Percentiles rank a stretch among this genome's conserved stretches.
phyloP scores from a whole-genome alignment of 2,888 invertebrate genomes.

The Spilosoma lubricipeda region DNA sequence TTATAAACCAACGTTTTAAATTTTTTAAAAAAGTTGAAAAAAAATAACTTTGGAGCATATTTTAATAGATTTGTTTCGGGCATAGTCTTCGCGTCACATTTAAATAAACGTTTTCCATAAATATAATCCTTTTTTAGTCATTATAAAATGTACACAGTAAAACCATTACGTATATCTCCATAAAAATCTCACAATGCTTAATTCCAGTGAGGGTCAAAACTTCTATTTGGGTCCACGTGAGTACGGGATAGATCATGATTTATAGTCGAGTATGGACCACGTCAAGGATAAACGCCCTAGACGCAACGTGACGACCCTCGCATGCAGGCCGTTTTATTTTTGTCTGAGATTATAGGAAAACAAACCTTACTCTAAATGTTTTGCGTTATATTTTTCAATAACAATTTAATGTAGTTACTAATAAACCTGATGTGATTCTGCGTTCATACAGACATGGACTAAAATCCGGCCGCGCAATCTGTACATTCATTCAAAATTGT shows the following conservation, averaged over 20 bases:
- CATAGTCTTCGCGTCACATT: neutral
- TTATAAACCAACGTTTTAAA: too few relatives aligned
- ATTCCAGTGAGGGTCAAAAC: conserved; percentile 37
- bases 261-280: conserved; percentile 34
- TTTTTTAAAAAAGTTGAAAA: too few relatives aligned
- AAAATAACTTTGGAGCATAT: too few relatives aligned
- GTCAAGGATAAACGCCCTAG: conserved; percentile 36
- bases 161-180: conserved; percentile 4
- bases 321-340: conserved; percentile 19
- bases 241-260: conserved; percentile 36
- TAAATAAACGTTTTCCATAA: too few relatives aligned
- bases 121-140: neutral
- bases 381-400: neutral
- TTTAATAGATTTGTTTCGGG: neutral
- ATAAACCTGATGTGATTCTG: neutral
- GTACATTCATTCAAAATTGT: too few relatives aligned
- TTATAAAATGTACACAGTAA: conserved; percentile 1
- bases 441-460: too few relatives aligned
- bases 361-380: neutral
- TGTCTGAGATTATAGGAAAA: neutral
- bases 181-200: conserved; percentile 27
- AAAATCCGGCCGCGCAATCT: too few relatives aligned
- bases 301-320: conserved; percentile 39
- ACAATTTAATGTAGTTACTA: neutral
- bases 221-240: conserved; percentile 46